Evolutionary conservation across 2,888 invertebrate species (phyloP), one percentile per base, ranked within the genome.

Genomic region (Yponomeuta sedellus): DNA sequence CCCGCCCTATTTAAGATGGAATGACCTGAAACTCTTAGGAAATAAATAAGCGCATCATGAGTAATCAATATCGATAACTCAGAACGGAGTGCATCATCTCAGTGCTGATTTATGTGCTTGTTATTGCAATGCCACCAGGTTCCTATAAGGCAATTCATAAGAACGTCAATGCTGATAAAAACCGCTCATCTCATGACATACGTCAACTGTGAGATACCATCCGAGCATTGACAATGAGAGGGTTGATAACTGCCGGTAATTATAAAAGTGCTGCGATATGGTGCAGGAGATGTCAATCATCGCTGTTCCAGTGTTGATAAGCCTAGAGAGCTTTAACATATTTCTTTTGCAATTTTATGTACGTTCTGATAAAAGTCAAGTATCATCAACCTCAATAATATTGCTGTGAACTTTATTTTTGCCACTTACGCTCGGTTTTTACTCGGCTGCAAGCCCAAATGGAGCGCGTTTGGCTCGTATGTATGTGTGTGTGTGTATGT

Each of bases 261-360:
- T 10, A 22, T 59, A 59, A 59, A 52, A 52, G 59, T 59, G 25
- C 59, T 5, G 67, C 66, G 68, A 71, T 69, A 75, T 76, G 76
- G 77, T 80, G 78, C 22, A 19, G 25, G 59, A 22, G 58, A 22
- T 58, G 58, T n/a, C 44, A 52, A 16, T 52, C 44, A 52, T 16
- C 3, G 44, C 44, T 12, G 6, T 16, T 44, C 16, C 44, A 52
- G 5, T 52, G 44, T 16, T 16, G 44, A 52, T 52, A 52, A 52
- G 44, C 44, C 16, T 52, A 52, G 16, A 16, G 44, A 16, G 44
- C 10, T 16, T 52, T 12, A 16, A 52, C 44, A 52, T 5, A 52
- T 52, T 52, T 44, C 44, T 44, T 44, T 52, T 52, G 5, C 44
- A 52, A 52, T 16, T 52, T 52, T 52, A 52, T 52, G 44, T 52